Percentiles rank a stretch among this genome's conserved stretches.
Conservation (phyloP, 1,140 invertebrate species). For the Papilio dardanus region DNA sequence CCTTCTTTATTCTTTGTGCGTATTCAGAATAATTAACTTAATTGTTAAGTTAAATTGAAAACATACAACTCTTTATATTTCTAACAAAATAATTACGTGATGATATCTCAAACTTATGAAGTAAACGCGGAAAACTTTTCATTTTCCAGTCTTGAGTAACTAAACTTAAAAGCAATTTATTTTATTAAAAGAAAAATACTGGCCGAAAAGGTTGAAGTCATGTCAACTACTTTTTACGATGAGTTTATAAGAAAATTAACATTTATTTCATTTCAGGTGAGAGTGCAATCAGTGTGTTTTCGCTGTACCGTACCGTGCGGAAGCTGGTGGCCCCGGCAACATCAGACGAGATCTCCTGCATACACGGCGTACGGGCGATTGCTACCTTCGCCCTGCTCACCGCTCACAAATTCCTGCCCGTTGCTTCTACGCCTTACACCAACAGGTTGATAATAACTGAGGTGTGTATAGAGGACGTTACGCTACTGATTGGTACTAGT, state of each 20-base stretch:
- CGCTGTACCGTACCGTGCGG: slow-evolving; percentile 74
- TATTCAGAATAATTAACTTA: slow-evolving; percentile 17
- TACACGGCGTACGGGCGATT: slow-evolving; percentile 85
- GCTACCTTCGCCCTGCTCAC: slow-evolving; percentile 84
- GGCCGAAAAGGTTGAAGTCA: neutral
- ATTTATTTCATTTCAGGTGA: slow-evolving; percentile 33
- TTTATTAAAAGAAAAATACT: neutral
- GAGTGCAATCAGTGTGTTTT: slow-evolving; percentile 65
- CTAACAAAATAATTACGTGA: neutral
- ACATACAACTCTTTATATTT: neutral
- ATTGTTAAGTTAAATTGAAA: neutral
- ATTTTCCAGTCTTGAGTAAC: no score
- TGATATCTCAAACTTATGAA: no score
- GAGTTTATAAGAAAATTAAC: neutral
- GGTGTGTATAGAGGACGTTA: slow-evolving; percentile 49
- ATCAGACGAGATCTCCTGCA: slow-evolving; percentile 83
- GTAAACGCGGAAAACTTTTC: no score
- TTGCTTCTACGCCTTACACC: slow-evolving; percentile 83
- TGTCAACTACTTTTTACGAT: neutral
- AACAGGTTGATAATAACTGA: slow-evolving; percentile 85
- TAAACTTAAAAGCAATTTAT: no score
- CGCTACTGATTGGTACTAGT: neutral
- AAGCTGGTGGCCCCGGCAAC: slow-evolving; percentile 83
- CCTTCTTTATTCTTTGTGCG: slow-evolving; percentile 30
- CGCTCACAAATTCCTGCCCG: slow-evolving; percentile 85